Conservation (phyloP, 1,140 invertebrate species). For the Brachionus paranguensis region DNA sequence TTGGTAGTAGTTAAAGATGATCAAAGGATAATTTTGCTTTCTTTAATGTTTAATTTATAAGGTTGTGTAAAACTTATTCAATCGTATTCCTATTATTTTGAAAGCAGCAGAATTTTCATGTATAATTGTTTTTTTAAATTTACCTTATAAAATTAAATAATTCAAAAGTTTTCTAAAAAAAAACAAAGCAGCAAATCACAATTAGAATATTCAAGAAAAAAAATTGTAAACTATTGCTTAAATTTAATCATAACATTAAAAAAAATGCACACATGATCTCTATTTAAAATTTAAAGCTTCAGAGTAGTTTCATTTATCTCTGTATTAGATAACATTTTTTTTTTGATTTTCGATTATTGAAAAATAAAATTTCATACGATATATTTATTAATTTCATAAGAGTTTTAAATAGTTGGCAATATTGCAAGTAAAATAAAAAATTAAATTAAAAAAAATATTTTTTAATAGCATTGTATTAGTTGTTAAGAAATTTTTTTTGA, state of each 20-base stretch:
- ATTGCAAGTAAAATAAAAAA: not conserved
- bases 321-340: too few relatives aligned
- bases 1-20: too few relatives aligned
- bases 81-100: too few relatives aligned
- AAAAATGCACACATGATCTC: too few relatives aligned
- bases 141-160: not conserved
- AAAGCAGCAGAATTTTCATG: not conserved
- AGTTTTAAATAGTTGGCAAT: not conserved
- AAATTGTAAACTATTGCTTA: too few relatives aligned
- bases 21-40: too few relatives aligned
- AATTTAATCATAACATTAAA: too few relatives aligned
- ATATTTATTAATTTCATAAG: not conserved
- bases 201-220: too few relatives aligned
- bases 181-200: not conserved
- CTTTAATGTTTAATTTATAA: too few relatives aligned
- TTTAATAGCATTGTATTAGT: not conserved
- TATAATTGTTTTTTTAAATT: not conserved
- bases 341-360: not conserved
- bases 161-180: not conserved
- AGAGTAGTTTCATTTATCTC: too few relatives aligned
- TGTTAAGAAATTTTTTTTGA: not conserved
- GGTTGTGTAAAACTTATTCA: too few relatives aligned
- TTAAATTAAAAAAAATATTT: not conserved
- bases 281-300: too few relatives aligned
- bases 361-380: not conserved